Conservation (phyloP, 2,797 vertebrate species). For the Echeneis naucrates region DNA sequence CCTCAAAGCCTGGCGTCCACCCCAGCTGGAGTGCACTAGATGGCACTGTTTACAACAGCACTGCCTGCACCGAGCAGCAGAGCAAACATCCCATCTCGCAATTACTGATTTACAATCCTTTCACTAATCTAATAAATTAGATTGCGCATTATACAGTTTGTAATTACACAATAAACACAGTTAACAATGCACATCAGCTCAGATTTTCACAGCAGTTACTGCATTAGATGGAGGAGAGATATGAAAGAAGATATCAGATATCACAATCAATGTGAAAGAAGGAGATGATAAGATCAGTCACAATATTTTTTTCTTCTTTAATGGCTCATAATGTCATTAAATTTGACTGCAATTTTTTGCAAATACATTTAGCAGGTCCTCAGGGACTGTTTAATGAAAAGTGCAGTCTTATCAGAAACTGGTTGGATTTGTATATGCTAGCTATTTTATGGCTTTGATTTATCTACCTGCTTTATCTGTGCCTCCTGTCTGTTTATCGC, state of each 20-base stretch:
- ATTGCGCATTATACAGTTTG: slow-evolving; percentile 82
- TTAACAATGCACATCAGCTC: slow-evolving; percentile 80
- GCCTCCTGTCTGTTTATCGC: slow-evolving; percentile 42
- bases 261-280: slow-evolving; percentile 83
- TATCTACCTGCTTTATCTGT: slow-evolving; percentile 53
- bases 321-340: slow-evolving; percentile 83
- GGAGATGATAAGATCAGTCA: slow-evolving; percentile 82
- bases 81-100: slow-evolving; percentile 59
- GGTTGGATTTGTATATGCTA: slow-evolving; percentile 65
- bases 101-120: slow-evolving; percentile 80
- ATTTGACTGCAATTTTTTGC: slow-evolving; percentile 76
- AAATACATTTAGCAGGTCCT: slow-evolving; percentile 78
- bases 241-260: slow-evolving; percentile 83
- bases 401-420: slow-evolving; percentile 72
- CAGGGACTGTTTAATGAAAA: slow-evolving; percentile 82
- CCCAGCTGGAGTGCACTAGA: slow-evolving; percentile 74
- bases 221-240: slow-evolving; percentile 74
- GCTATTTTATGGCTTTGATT: slow-evolving; percentile 72
- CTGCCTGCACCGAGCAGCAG: neutral
- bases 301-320: slow-evolving; percentile 70
- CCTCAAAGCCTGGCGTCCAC: slow-evolving; percentile 3
- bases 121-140: slow-evolving; percentile 84
- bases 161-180: slow-evolving; percentile 85
- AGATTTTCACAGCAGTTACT: slow-evolving; percentile 79
- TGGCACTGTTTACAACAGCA: slow-evolving; percentile 84